Evolutionary conservation across 2,888 invertebrate species (phyloP).

Genomic region (Pseudococcus jackbeardsleyi): DNA sequence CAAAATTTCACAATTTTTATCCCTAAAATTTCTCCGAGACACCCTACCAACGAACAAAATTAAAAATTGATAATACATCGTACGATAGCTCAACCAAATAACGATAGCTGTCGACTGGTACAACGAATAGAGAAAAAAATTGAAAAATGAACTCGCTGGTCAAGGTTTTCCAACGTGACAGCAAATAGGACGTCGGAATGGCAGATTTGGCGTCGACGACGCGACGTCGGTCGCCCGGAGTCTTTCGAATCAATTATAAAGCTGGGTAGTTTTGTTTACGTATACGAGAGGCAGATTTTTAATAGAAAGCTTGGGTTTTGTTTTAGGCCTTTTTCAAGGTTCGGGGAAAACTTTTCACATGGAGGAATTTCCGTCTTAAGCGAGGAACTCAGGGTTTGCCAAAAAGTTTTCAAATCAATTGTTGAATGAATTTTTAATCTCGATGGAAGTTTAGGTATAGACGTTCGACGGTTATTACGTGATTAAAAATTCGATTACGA

Average conservation of each 20-base stretch:
- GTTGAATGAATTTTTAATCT: background rate
- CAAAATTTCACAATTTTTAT: no score
- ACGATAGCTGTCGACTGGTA: background rate
- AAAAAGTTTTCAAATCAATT: background rate
- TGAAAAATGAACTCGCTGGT: conserved; percentile 14
- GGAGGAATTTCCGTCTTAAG: no score
- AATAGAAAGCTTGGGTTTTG: background rate
- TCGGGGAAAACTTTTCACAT: no score
- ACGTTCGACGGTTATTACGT: background rate
- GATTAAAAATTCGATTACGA: background rate
- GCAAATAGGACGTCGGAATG: background rate
- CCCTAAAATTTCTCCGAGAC: no score
- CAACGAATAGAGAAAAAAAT: background rate
- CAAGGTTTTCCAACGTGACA: background rate
- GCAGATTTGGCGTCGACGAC: background rate
- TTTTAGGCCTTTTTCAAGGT: no score
- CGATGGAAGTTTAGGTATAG: background rate
- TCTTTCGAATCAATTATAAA: background rate
- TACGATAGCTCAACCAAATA: background rate
- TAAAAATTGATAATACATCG: background rate
- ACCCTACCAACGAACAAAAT: no score
- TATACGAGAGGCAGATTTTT: background rate
- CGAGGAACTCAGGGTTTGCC: no score
- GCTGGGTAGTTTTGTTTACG: background rate
- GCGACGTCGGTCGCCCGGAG: background rate